Evolutionary conservation across 2,113 vertebrate species (phyloP).

Genomic region (Chaetorhynchus papuensis): DNA sequence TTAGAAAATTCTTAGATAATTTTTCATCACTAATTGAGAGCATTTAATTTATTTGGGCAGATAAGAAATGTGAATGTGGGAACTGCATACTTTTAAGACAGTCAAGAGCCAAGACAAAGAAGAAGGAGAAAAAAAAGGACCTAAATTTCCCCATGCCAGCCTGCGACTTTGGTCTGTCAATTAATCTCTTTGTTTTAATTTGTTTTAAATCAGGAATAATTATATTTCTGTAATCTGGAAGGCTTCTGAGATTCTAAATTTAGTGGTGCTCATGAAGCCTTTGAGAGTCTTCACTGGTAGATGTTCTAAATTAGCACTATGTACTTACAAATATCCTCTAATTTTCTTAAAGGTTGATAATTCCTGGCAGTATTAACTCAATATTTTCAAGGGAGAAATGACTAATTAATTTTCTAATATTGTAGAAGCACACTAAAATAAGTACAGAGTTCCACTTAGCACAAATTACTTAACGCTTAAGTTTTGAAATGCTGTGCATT

Average conservation of each 20-base stretch:
- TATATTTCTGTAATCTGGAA: background rate
- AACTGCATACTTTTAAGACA: background rate
- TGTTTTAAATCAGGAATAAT: background rate
- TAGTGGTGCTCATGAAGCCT: background rate
- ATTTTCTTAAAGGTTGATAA: constrained; percentile 8
- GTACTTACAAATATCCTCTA: background rate
- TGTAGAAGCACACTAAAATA: background rate
- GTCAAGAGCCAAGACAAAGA: background rate
- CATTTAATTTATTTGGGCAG: background rate
- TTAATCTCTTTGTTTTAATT: background rate
- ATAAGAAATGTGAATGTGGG: background rate
- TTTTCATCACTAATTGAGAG: background rate
- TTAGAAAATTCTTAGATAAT: background rate
- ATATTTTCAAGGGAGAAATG: background rate
- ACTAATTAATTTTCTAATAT: constrained; percentile 6
- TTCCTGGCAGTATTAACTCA: background rate
- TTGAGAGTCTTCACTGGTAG: background rate
- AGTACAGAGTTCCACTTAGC: background rate
- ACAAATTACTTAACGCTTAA: background rate
- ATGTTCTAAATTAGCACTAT: background rate
- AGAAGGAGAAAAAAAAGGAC: background rate
- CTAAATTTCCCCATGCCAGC: background rate
- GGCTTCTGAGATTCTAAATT: background rate
- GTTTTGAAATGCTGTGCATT: background rate
- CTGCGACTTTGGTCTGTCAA: background rate